Percentiles rank a stretch among this genome's conserved stretches.
These are phyloP conservation scores for Muscicapa striata DNA, from an alignment of 2,797 vertebrate genomes.

Conservation along the genomic window DNA sequence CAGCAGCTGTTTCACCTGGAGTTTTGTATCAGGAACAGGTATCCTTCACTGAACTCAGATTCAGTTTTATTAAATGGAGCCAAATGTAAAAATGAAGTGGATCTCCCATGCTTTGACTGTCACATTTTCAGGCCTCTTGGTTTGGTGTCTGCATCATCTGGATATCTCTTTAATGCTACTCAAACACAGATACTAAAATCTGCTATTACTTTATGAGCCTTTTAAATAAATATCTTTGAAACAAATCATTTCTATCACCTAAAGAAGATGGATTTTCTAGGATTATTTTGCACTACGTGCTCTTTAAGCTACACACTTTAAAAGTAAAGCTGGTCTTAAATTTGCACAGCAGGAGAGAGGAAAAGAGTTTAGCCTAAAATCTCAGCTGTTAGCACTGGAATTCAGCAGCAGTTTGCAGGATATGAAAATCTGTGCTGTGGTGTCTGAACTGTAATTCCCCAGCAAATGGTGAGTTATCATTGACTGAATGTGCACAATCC, in stretches of 20 bases:
- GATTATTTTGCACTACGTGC: conserved; percentile 12
- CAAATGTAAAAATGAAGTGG: neutral
- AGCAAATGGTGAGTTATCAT: neutral
- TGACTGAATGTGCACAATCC: neutral
- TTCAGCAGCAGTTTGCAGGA: neutral
- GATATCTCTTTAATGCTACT: neutral
- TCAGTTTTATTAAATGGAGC: neutral
- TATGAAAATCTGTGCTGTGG: neutral
- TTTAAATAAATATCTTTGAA: conserved; percentile 1
- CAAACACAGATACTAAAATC: neutral
- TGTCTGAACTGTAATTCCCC: neutral
- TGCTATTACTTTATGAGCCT: neutral
- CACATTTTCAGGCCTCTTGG: neutral
- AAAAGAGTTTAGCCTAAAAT: neutral
- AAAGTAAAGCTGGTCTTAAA: conserved; percentile 40
- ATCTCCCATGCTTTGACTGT: neutral
- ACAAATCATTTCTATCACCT: neutral
- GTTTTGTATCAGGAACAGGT: neutral
- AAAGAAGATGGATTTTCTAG: conserved; percentile 10
- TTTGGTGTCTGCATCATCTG: neutral
- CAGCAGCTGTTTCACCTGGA: neutral
- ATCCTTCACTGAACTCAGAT: neutral
- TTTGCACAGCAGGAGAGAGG: neutral
- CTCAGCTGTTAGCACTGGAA: neutral
- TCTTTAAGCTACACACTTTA: conserved; percentile 13